phyloP scores from a whole-genome alignment of 2,113 vertebrate genomes.

The Stercorarius parasiticus region DNA sequence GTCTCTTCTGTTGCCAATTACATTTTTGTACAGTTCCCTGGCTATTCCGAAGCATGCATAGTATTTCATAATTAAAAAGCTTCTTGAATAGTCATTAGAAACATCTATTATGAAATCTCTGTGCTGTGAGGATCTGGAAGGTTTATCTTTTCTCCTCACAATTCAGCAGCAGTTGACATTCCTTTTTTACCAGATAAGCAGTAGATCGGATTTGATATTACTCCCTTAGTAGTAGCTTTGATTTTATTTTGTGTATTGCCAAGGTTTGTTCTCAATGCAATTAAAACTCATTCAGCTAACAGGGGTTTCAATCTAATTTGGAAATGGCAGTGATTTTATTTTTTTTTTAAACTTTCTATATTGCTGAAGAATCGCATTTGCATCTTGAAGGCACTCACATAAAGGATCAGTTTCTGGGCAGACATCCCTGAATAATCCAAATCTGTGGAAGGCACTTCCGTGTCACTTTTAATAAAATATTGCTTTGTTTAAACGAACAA shows the following conservation, averaged over 20 bases:
- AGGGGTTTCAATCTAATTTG: not conserved
- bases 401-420: not conserved
- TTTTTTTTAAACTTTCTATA: not conserved
- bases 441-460: not conserved
- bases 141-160: not conserved
- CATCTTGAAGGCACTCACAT: not conserved
- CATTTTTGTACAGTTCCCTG: conserved; percentile 15
- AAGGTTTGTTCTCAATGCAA: not conserved
- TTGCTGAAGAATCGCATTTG: not conserved
- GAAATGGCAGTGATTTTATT: not conserved
- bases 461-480: not conserved
- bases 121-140: not conserved
- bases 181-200: not conserved
- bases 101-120: not conserved
- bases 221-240: not conserved
- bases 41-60: conserved; percentile 17
- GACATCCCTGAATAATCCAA: not conserved
- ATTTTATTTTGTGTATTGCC: not conserved
- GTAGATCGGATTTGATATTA: not conserved
- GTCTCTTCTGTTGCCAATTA: not conserved
- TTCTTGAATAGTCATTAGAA: conserved; percentile 31
- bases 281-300: not conserved
- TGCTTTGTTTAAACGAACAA: not conserved
- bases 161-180: not conserved
- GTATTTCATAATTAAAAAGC: conserved; percentile 49